Conservation (phyloP, 2,888 invertebrate species). For the Mesopsocus fuscifrons region DNA sequence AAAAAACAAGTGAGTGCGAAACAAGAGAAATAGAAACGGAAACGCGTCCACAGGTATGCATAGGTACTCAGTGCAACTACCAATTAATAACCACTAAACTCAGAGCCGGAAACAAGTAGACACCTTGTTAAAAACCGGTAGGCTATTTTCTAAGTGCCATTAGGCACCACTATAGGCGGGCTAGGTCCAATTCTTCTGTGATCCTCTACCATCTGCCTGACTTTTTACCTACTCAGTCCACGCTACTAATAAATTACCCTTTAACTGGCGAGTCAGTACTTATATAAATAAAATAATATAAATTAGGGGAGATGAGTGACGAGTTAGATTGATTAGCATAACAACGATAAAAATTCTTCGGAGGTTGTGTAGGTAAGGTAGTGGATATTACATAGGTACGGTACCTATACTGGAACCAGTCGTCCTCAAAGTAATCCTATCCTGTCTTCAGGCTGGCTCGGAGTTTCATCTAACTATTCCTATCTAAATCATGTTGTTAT, state of each 20-base stretch:
- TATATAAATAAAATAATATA: constrained; percentile 8
- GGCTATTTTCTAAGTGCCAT: neutral
- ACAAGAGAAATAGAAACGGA: neutral
- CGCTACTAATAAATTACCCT: constrained; percentile 7
- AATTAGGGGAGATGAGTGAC: constrained; percentile 8
- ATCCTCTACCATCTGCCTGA: neutral
- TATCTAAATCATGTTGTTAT: too few species aligned
- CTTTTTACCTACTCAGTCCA: too few species aligned
- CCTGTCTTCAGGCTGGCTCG: too few species aligned
- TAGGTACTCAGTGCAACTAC: too few species aligned
- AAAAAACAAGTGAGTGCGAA: too few species aligned
- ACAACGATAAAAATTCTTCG: too few species aligned
- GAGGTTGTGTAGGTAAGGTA: too few species aligned
- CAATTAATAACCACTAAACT: neutral
- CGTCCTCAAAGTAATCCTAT: too few species aligned
- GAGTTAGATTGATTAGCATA: neutral
- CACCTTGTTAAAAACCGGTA: neutral
- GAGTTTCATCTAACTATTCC: too few species aligned
- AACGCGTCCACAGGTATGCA: too few species aligned
- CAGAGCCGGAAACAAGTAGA: neutral
- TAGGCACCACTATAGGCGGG: neutral
- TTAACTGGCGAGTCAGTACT: constrained; percentile 8
- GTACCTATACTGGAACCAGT: too few species aligned
- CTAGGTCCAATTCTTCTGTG: neutral
- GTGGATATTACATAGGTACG: too few species aligned